Percentiles rank a stretch among this genome's conserved stretches.
These are phyloP conservation scores for Nemotelus nigrinus DNA, from an alignment of 2,888 invertebrate genomes.

Conservation along the genomic window DNA sequence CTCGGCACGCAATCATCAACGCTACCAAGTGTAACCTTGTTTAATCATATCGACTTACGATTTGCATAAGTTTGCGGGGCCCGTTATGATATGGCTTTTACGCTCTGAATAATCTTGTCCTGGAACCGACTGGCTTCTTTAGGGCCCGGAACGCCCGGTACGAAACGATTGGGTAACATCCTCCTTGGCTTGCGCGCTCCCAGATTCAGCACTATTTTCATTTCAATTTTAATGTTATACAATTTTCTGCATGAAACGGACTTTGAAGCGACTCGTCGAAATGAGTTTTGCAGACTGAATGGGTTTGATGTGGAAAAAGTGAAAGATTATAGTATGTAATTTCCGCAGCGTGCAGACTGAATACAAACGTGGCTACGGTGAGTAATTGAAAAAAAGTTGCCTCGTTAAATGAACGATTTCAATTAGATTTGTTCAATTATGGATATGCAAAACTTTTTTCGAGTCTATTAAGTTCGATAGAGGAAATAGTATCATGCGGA, in stretches of 20 bases:
- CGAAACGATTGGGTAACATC: background rate
- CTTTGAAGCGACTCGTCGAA: background rate
- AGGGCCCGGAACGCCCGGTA: background rate
- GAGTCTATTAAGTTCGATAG: no score
- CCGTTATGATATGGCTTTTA: constrained; percentile 7
- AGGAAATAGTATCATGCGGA: no score
- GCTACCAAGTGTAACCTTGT: constrained; percentile 32
- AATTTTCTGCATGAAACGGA: constrained; percentile 42
- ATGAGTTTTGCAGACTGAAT: constrained; percentile 3
- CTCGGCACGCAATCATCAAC: constrained; percentile 40
- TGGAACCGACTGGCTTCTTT: background rate
- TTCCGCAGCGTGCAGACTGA: background rate
- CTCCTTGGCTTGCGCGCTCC: background rate
- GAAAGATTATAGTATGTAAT: constrained; percentile 12
- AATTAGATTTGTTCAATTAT: background rate
- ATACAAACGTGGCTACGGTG: background rate
- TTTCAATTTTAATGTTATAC: constrained; percentile 41
- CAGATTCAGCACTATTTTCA: constrained; percentile 25
- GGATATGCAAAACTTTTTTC: no score
- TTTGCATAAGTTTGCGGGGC: constrained; percentile 27
- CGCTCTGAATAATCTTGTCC: constrained; percentile 16
- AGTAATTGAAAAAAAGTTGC: constrained; percentile 16
- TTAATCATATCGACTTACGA: constrained; percentile 39
- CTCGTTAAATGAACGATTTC: background rate
- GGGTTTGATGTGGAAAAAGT: constrained; percentile 11